These are phyloP conservation scores for Tangara arthus DNA, from an alignment of 2,797 vertebrate species.

Conservation along the genomic window DNA sequence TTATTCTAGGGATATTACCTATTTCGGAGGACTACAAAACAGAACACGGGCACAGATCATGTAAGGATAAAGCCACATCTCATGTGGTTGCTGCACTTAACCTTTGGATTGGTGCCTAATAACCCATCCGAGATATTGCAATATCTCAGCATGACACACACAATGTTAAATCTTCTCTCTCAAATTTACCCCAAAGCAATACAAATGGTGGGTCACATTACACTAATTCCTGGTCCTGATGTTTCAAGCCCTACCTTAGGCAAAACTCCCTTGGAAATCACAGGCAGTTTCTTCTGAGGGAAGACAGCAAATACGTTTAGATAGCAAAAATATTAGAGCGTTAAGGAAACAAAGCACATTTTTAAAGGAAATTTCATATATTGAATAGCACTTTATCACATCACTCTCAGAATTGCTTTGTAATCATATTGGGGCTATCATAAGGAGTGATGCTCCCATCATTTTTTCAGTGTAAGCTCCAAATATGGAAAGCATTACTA, in stretches of 20 bases:
- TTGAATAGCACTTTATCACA: not conserved
- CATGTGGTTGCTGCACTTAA: slow-evolving; percentile 63
- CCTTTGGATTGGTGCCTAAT: slow-evolving; percentile 65
- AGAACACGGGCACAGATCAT: slow-evolving; percentile 11
- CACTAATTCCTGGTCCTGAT: slow-evolving; percentile 65
- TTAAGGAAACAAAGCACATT: slow-evolving; percentile 8
- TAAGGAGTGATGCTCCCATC: not conserved
- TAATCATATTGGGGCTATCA: not conserved
- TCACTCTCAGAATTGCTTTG: not conserved
- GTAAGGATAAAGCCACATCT: slow-evolving; percentile 63
- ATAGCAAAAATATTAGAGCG: not conserved
- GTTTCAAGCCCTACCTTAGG: slow-evolving; percentile 56
- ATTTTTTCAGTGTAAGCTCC: not conserved
- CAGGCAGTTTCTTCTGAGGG: not conserved
- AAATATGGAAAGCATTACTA: not conserved
- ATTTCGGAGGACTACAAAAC: not conserved
- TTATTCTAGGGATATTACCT: not conserved
- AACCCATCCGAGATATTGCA: slow-evolving; percentile 68
- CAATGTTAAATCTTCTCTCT: slow-evolving; percentile 62
- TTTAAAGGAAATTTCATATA: not conserved
- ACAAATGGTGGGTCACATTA: slow-evolving; percentile 70
- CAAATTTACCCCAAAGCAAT: slow-evolving; percentile 64
- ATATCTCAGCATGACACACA: slow-evolving; percentile 67
- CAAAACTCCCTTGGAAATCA: slow-evolving; percentile 55
- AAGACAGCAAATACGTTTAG: not conserved